Base-by-base conservation (phyloP, 2,888 invertebrate species). In the Drosophila subsilvestris region DNA sequence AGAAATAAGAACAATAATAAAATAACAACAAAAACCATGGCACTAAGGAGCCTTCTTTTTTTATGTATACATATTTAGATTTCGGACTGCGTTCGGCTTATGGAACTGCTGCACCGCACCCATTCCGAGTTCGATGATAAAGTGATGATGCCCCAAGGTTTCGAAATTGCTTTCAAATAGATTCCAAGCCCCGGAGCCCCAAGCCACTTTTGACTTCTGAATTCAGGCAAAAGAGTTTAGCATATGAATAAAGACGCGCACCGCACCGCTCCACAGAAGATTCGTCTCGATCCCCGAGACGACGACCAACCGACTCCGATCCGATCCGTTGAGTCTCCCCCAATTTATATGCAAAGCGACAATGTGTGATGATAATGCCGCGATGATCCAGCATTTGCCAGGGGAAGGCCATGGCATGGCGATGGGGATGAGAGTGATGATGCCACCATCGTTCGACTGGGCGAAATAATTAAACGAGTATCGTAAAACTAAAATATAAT, bases 381-480 rank as follows among this genome's bases (percentile, higher is more conserved):
- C 44, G 63, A 54, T 65, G 53, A 65, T 66, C 54, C 63, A 54
- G 63, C 65, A 42, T 63, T 54, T 48, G 57, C 62, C 43, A 6
- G 14, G 14, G 14, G 2, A 1, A 29, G 29, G 9, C 10, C 10
- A 32, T 5, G 66, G 54, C 54, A 49, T 54, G 65, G 54, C 54
- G 54, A 63, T 50, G 55, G 55, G 55, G 50, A 55, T 67, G 55
- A 20, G 55, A 56, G 42, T 27, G 76, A 79, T 85, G 82, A 80
- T 82, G 80, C 79, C 82, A 79, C 75, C 82, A 78, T 17, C 48
- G 12, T 12, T 12, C 32, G 49, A 53, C 25, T 57, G 47, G 79
- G 71, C 71, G 75, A 70, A 69, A 74, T 89, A 85, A 89, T 85
- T 89, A 85, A 89, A 85, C 73, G 80, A 67, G 66, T 68, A 77